Percentiles rank a stretch among this genome's conserved stretches.
These are phyloP conservation scores for Lampris incognitus DNA, from an alignment of 2,113 vertebrate genomes.

Conservation along the genomic window DNA sequence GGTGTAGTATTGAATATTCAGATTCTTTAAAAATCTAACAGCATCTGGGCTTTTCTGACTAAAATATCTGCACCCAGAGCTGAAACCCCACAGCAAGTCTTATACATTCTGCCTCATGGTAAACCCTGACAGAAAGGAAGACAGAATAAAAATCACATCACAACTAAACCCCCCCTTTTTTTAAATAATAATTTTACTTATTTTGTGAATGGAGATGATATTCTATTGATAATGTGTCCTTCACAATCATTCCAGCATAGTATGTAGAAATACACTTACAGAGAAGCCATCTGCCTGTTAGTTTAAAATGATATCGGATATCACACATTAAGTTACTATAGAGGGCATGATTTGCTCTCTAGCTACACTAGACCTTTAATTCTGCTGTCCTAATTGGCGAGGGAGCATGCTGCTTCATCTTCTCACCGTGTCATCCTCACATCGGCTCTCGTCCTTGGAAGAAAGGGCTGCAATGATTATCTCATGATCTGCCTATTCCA, in stretches of 20 bases:
- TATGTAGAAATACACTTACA: slow-evolving; percentile 50
- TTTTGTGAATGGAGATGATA: slow-evolving; percentile 22
- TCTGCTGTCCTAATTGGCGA: slow-evolving; percentile 70
- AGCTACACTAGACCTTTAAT: slow-evolving; percentile 61
- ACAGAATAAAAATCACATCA: slow-evolving; percentile 20
- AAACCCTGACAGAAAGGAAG: slow-evolving; percentile 22
- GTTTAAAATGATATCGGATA: slow-evolving; percentile 70
- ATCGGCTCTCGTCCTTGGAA: slow-evolving; percentile 78
- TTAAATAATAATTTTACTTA: not conserved
- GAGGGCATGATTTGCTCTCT: slow-evolving; percentile 62
- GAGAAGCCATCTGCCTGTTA: slow-evolving; percentile 63
- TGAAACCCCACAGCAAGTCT: slow-evolving; percentile 9
- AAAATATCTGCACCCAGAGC: not conserved
- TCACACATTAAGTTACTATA: slow-evolving; percentile 48
- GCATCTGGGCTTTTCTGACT: slow-evolving; percentile 24
- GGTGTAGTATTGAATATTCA: slow-evolving; percentile 43
- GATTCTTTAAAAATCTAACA: slow-evolving; percentile 28
- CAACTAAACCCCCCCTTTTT: not conserved
- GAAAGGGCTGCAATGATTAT: slow-evolving; percentile 71
- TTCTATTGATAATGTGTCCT: slow-evolving; percentile 39
- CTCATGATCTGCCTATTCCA: slow-evolving; percentile 68
- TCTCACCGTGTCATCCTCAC: slow-evolving; percentile 75
- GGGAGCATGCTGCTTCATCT: slow-evolving; percentile 78
- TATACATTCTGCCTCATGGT: slow-evolving; percentile 2
- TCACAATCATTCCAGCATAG: slow-evolving; percentile 53